These are phyloP conservation scores for Ectobius pallidus DNA, from an alignment of 2,888 invertebrate genomes.

Conservation along the genomic window DNA sequence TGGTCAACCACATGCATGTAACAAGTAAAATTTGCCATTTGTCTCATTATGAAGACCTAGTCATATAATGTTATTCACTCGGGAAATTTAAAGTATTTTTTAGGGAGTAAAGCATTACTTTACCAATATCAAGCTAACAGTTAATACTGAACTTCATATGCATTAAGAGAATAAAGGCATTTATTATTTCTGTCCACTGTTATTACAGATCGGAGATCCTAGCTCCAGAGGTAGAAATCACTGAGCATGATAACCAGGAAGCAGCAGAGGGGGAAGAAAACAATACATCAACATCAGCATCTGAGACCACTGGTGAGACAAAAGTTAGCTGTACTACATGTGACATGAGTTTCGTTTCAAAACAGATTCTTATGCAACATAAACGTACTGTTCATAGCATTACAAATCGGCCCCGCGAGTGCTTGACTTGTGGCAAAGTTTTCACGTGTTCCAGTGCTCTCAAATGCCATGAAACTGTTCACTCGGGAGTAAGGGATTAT, in stretches of 20 bases:
- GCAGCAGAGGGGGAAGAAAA: constrained; percentile 1
- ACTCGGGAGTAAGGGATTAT: constrained; percentile 29
- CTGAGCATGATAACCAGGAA: not conserved
- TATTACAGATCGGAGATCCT: not conserved
- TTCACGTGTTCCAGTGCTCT: constrained; percentile 37
- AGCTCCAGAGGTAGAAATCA: too few relatives aligned
- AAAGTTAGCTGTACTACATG: not conserved
- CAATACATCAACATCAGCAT: too few relatives aligned
- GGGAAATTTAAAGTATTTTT: too few relatives aligned
- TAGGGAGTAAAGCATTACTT: too few relatives aligned
- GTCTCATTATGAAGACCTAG: too few relatives aligned
- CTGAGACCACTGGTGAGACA: not conserved
- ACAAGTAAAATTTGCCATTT: too few relatives aligned
- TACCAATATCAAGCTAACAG: too few relatives aligned
- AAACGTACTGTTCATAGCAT: constrained; percentile 6
- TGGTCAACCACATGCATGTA: too few relatives aligned
- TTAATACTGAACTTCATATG: too few relatives aligned
- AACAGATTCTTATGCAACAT: not conserved
- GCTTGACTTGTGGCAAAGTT: constrained; percentile 38
- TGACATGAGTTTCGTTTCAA: constrained; percentile 3
- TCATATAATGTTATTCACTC: too few relatives aligned
- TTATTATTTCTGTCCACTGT: too few relatives aligned
- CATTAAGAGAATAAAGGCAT: too few relatives aligned
- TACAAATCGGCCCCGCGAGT: constrained; percentile 25
- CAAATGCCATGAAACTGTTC: constrained; percentile 34